These are phyloP conservation scores for Tetrao urogallus DNA, from an alignment of 2,113 vertebrate genomes.

Conservation along the genomic window DNA sequence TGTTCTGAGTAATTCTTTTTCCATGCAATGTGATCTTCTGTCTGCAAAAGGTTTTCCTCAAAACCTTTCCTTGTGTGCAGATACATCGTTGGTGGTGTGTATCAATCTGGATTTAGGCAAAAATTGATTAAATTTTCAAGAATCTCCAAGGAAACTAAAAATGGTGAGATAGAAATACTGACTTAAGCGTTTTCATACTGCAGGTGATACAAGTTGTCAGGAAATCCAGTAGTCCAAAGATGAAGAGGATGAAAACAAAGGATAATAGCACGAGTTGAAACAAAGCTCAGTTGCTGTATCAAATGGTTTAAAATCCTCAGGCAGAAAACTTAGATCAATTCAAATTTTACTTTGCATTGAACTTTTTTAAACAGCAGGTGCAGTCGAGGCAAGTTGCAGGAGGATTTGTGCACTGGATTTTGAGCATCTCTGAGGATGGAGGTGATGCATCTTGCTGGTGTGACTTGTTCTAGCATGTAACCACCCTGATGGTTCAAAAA, in stretches of 20 bases:
- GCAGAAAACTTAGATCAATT: not conserved
- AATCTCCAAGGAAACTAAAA: not conserved
- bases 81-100: not conserved
- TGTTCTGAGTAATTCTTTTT: not conserved
- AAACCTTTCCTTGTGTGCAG: not conserved
- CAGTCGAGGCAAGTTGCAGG: not conserved
- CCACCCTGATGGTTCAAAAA: not conserved
- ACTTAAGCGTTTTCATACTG: not conserved
- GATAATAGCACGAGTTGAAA: not conserved
- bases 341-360: not conserved
- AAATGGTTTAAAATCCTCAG: not conserved
- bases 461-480: not conserved
- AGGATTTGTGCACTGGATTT: not conserved
- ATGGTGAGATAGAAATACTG: not conserved
- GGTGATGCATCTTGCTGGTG: not conserved
- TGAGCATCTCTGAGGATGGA: not conserved
- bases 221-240: not conserved
- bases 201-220: not conserved
- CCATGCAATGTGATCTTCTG: not conserved
- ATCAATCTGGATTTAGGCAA: not conserved
- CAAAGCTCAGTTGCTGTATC: not conserved
- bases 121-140: not conserved
- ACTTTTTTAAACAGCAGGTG: not conserved
- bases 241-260: not conserved
- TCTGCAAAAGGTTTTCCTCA: not conserved